Conservation (phyloP, 2,888 invertebrate species). For the Onthophagus sagittarius region DNA sequence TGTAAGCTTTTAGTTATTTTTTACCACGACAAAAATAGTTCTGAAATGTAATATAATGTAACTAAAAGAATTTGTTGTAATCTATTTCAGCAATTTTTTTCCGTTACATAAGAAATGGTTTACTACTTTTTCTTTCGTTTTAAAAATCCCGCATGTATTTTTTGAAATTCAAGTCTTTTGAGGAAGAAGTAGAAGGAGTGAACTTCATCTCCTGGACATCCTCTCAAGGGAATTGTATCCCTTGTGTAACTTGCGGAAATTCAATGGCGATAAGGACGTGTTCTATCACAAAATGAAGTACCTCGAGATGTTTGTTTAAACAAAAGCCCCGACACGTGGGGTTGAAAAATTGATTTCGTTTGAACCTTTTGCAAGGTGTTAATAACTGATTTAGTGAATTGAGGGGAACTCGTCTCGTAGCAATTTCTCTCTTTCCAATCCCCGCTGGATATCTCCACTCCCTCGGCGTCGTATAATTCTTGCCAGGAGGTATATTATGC, state of each 20-base stretch:
- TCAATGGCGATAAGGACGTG: not conserved
- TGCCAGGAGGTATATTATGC: not conserved
- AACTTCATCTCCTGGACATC: not conserved
- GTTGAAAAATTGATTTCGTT: not conserved
- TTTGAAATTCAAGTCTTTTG: not conserved
- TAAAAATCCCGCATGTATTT: too few species aligned
- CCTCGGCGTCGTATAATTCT: not conserved
- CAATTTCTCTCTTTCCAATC: not conserved
- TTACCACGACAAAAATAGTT: too few species aligned
- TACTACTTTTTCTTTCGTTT: too few species aligned
- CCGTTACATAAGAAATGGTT: too few species aligned
- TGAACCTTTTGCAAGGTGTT: not conserved
- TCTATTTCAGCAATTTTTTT: too few species aligned
- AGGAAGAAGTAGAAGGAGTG: not conserved
- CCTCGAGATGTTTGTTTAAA: not conserved
- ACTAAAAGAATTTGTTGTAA: too few species aligned
- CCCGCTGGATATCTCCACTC: not conserved
- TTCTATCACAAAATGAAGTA: not conserved
- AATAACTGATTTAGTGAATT: not conserved
- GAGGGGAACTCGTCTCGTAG: not conserved
- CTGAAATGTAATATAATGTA: too few species aligned
- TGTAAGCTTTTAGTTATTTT: too few species aligned
- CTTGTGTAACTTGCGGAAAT: not conserved
- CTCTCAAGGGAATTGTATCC: not conserved
- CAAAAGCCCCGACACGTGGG: not conserved